Base-by-base conservation (phyloP, 2,797 vertebrate genomes). In the Pipistrellus pygmaeus region DNA sequence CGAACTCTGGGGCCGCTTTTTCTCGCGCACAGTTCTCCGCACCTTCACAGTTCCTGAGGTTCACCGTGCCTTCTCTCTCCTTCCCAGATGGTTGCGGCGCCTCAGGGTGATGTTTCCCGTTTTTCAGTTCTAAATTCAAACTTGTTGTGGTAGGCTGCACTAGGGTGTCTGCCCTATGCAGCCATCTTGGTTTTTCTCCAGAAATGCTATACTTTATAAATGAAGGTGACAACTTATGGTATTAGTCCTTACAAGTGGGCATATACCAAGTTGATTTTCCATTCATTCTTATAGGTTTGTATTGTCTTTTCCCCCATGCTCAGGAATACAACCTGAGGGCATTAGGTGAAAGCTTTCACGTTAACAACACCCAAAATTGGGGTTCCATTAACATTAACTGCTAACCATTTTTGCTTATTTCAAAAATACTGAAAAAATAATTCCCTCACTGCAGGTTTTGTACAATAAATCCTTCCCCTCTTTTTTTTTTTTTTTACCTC, bases 401-500 rank as follows among this genome's bases (percentile, higher is more conserved):
- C 12, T 66, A 75, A 93, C 21, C 5, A 69, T 85, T 90, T 90
- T 53, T 93, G 8, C 0, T 87, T 44, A 76, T 78, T 91, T 94
- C 17, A 51, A 85, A 81, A 73, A 4, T 32, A 92, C 53, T 62
- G 25, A 92, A 90, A 77, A 80, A 41, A 20, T 30, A 68, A 38
- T 75, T 23, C 73, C 13, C n/a, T 71, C 38, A 78, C 62, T n/a
- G n/a, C 4, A 46, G n/a, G 57, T 57, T 64, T 55, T 71, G 11
- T 78, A 23, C 14, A 72, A 62, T 51, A 48, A 82, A 92, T 25
- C 1, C 6, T 88, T 85, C 6, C 4, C 41, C 5, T 46, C 2
- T 66, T 44, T 80, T 81, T 60, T 7, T 41, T 41, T 41, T 6
- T 25, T 88, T 86, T 55, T 5, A 55, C n/a, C n/a, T 75, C 53